Evolutionary conservation across 2,113 vertebrate species (phyloP), one percentile per base, ranked within the genome.

Genomic region (Synchiropus splendidus): DNA sequence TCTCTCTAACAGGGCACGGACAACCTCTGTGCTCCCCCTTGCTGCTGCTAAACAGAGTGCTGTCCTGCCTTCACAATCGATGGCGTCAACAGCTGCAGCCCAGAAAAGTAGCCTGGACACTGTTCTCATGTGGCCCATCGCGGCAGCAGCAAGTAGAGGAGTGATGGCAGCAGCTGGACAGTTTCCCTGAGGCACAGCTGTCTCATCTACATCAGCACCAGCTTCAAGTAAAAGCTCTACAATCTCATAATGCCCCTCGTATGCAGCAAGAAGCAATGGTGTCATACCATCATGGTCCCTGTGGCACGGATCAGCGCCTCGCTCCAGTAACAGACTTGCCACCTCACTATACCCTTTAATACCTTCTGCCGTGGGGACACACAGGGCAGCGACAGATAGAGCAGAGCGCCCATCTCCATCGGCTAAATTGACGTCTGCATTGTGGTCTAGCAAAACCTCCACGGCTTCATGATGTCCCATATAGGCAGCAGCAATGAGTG

Each of bases 151-250:
- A 51, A 89, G 72, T 1, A 88, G 67, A 2, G 87, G 83, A 4
- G 80, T 86, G 8, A 83, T 72, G 2, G 76, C 76, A 3, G 75
- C 73, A 5, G 70, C 67, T 2, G 70, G 16, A 31, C 63, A 40
- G 10, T 38, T 70, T 4, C 72, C 67, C 6, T 69, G 64, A n/a
- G 70, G 66, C 3, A 81, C 79, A 1, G 75, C 72, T 0, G 74
- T 79, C 60, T 85, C 75, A 33, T 89, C 85, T 4, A 88, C 72
- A 10, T 88, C 76, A 0, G 85, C 86, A 0, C 87, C 87, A 0
- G 85, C 85, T 50, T 89, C 86, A 17, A 89, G 51, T n/a, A 90
- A 67, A 39, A 88, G 77, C 17, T 88, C 87, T 2, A 83, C 75
- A 3, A 86, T 69, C 2, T 89, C 84, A 0, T 80, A 76, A 4